Base-by-base conservation (phyloP, 2,797 vertebrate species). In the Paedocypris micromegethes region DNA sequence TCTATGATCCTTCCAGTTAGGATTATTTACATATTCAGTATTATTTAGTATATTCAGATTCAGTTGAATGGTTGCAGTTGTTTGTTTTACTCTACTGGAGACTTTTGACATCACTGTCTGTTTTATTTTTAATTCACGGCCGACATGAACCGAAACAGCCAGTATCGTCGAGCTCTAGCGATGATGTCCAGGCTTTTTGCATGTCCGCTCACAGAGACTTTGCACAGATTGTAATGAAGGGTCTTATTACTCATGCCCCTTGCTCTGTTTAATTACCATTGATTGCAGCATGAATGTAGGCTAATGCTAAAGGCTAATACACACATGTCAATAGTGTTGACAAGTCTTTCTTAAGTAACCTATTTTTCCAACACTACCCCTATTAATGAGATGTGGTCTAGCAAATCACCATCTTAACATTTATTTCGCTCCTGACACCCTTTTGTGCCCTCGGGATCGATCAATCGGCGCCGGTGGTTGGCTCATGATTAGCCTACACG, bases 191-290 rank as follows among this genome's bases (percentile, higher is more conserved):
- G 23, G 23, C 23, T 23, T 23, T 23, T 72, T 57, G 46, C 40
- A 46, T 68, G 58, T 63, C 45, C 40, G 46, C 42, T 46, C n/a
- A 55, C 23, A 5, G 4, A 39, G 45, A 44, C 51, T 60, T 70
- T 64, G 45, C 66, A 58, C 62, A 70, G 4, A n/a, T 40, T 56
- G 63, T 49, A 40, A 49, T 46, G 48, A 6, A 58, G 64, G 58
- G 64, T 79, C 77, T 75, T 78, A 79, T 86, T 88, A 89, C 85
- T 88, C 85, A 88, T 82, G 78, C 79, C 51, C 71, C 8, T 74
- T 84, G 85, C 82, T 77, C 74, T 69, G 47, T 85, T 84, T 87
- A 88, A 90, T 89, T 86, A 85, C 63, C 77, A 82, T 86, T 43
- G 82, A 85, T 85, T 79, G 78, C 67, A 68, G 54, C 9, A 70